Percentiles rank a stretch among this genome's conserved stretches.
phyloP scores from a whole-genome alignment of 2,888 invertebrate genomes.

The Phyllotreta cruciferae region DNA sequence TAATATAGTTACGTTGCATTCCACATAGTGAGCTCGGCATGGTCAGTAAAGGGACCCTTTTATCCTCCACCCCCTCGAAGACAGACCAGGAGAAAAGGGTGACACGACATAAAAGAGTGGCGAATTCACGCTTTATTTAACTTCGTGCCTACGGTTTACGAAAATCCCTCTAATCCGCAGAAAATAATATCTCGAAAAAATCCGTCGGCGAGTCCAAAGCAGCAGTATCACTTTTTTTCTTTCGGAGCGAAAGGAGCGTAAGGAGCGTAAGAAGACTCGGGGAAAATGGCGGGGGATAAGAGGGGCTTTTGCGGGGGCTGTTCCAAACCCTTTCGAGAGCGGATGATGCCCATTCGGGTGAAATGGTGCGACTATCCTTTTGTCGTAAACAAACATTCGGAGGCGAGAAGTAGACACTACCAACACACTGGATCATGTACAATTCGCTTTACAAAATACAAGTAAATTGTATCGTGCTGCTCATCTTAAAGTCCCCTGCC shows the following conservation, averaged over 20 bases:
- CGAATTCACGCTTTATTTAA: constrained; percentile 36
- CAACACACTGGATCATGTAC: not conserved
- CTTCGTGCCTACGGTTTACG: constrained; percentile 32
- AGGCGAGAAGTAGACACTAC: constrained; percentile 20
- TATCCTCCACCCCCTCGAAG: too few relatives aligned
- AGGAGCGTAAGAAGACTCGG: too few relatives aligned
- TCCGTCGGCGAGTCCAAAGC: constrained; percentile 37
- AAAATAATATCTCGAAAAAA: constrained; percentile 32
- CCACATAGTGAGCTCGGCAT: too few relatives aligned
- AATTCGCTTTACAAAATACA: too few relatives aligned
- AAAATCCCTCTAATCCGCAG: constrained; percentile 36
- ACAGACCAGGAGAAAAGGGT: not conserved
- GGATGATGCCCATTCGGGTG: constrained; percentile 38
- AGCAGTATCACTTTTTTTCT: constrained; percentile 35
- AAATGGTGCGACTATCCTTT: constrained; percentile 29
- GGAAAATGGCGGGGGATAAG: constrained; percentile 38
- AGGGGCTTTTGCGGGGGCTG: constrained; percentile 38
- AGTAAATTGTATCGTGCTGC: too few relatives aligned
- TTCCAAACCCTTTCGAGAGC: constrained; percentile 45
- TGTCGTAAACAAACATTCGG: constrained; percentile 31
- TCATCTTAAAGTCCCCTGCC: too few relatives aligned
- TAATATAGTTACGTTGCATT: too few relatives aligned
- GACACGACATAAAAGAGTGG: constrained; percentile 27
- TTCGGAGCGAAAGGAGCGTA: too few relatives aligned
- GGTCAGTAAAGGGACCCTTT: too few relatives aligned